Percentiles rank a stretch among this genome's conserved stretches.
phyloP scores from a whole-genome alignment of 1,140 invertebrate species.

The Caenorhabditis tropicalis region DNA sequence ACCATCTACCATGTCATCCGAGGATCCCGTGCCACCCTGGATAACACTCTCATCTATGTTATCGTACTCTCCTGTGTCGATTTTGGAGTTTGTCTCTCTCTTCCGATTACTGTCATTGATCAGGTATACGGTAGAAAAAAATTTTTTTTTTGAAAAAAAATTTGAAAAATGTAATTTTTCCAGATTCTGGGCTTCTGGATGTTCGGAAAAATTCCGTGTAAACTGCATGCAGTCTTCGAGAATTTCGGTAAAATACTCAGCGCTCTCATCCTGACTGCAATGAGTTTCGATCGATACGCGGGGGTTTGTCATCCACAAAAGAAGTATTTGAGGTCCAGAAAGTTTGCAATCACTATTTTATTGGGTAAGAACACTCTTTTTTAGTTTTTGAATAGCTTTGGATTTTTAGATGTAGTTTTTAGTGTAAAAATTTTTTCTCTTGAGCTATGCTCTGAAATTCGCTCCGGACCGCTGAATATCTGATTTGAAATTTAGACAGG shows the following conservation, averaged over 20 bases:
- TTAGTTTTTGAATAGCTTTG: too few species aligned
- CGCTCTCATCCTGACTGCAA: slow-evolving; percentile 69
- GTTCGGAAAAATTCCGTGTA: slow-evolving; percentile 69
- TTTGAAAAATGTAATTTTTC: neutral
- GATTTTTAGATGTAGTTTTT: too few species aligned
- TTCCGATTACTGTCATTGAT: slow-evolving; percentile 71
- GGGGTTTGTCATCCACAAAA: slow-evolving; percentile 68
- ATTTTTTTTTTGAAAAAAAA: neutral
- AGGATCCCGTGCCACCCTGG: slow-evolving; percentile 62
- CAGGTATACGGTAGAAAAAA: slow-evolving; percentile 54
- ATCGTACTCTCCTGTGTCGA: slow-evolving; percentile 71
- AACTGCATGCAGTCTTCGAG: slow-evolving; percentile 70
- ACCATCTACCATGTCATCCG: slow-evolving; percentile 70
- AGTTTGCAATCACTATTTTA: slow-evolving; percentile 64
- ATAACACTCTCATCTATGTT: slow-evolving; percentile 70
- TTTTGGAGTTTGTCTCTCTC: slow-evolving; percentile 70
- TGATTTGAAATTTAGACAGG: too few species aligned
- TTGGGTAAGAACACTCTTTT: slow-evolving; percentile 55
- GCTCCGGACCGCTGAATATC: too few species aligned
- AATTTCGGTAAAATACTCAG: slow-evolving; percentile 72
- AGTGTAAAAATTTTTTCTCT: too few species aligned
- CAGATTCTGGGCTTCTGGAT: slow-evolving; percentile 72
- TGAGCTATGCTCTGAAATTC: too few species aligned
- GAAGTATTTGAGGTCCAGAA: slow-evolving; percentile 60
- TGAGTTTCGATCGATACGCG: slow-evolving; percentile 70